phyloP scores from a whole-genome alignment of 2,113 vertebrate species.

The Limanda limanda region DNA sequence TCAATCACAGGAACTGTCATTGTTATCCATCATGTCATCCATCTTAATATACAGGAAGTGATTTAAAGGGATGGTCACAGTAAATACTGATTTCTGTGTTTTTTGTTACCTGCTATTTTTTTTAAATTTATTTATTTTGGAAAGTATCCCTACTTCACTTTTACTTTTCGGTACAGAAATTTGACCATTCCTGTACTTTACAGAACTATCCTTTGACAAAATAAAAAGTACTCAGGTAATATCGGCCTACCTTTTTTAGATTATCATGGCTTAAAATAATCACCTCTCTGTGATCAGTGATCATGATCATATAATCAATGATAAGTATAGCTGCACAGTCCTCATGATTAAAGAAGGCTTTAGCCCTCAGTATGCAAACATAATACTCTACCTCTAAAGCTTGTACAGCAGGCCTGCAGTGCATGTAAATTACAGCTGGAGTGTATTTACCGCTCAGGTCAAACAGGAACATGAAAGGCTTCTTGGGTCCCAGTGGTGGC shows the following conservation, averaged over 20 bases:
- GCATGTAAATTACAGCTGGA: slow-evolving; percentile 52
- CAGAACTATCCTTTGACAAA: too few species aligned
- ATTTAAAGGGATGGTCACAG: too few species aligned
- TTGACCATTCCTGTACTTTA: too few species aligned
- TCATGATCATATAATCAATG: background rate
- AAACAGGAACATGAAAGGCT: slow-evolving; percentile 66
- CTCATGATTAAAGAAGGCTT: slow-evolving; percentile 33
- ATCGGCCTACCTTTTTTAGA: background rate
- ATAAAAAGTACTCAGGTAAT: too few species aligned
- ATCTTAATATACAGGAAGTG: background rate
- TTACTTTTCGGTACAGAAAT: too few species aligned
- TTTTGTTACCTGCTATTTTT: too few species aligned
- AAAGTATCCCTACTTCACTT: too few species aligned
- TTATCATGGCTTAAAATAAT: slow-evolving; percentile 22
- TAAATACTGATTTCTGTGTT: too few species aligned
- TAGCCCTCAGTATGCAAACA: slow-evolving; percentile 16
- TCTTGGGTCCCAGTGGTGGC: slow-evolving; percentile 36
- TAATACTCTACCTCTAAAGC: slow-evolving; percentile 33
- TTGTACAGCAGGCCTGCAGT: slow-evolving; percentile 27
- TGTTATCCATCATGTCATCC: too few species aligned
- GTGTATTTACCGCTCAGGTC: slow-evolving; percentile 72
- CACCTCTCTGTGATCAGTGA: slow-evolving; percentile 6
- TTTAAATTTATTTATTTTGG: too few species aligned
- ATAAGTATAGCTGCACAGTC: slow-evolving; percentile 3
- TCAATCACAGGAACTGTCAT: too few species aligned